phyloP scores from a whole-genome alignment of 2,797 vertebrate species.

The Chromis chromis region DNA sequence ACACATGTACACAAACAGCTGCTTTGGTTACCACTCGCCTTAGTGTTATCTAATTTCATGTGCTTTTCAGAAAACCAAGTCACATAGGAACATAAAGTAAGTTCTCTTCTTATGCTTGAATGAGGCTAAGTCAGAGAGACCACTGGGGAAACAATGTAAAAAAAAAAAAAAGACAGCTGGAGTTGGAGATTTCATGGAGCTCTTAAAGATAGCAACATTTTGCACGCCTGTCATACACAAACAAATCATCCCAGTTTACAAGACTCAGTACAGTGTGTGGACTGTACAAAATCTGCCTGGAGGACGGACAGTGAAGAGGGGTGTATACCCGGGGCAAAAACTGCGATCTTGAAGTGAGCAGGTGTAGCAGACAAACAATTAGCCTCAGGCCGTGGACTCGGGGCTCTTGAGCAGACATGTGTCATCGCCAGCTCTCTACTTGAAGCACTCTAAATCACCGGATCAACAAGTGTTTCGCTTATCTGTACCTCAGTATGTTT shows the following conservation, averaged over 20 bases:
- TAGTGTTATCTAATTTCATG: conserved; percentile 50
- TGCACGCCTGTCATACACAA: conserved; percentile 28
- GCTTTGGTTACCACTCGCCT: conserved; percentile 32
- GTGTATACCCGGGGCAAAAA: neutral
- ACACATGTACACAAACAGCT: conserved; percentile 54
- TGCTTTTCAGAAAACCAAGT: conserved; percentile 20
- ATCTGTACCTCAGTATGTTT: conserved; percentile 32
- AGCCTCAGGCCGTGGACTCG: conserved; percentile 34
- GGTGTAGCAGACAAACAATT: conserved; percentile 78
- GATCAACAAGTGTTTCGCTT: conserved; percentile 44
- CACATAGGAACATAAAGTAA: conserved; percentile 28
- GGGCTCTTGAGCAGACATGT: conserved; percentile 74
- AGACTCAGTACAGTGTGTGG: conserved; percentile 5
- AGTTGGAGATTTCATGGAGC: conserved; percentile 19
- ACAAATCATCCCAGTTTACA: conserved; percentile 29
- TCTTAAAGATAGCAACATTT: conserved; percentile 39
- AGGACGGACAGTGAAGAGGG: neutral
- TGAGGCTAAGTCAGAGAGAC: conserved; percentile 16
- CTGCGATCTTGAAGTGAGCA: conserved; percentile 58
- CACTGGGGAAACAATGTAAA: conserved; percentile 7
- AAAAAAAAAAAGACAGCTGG: conserved; percentile 49
- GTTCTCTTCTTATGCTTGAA: conserved; percentile 21
- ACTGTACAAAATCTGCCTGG: neutral
- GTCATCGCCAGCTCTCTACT: conserved; percentile 78
- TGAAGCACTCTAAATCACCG: conserved; percentile 63